Percentiles rank a stretch among this genome's conserved stretches.
phyloP scores from a whole-genome alignment of 2,888 invertebrate genomes.

The Disparrhopalites patrizii region DNA sequence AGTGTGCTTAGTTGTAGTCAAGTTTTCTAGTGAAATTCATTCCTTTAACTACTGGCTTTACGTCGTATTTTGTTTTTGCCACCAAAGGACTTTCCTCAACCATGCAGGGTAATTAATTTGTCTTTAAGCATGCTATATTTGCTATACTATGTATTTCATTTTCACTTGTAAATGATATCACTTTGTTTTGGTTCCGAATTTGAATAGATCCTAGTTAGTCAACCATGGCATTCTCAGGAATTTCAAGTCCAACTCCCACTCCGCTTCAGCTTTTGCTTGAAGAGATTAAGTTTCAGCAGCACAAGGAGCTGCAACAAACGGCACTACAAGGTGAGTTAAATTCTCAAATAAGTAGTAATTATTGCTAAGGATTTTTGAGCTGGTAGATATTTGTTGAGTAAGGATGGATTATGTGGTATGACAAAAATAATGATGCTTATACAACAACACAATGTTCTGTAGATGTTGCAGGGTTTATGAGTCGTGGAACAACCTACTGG shows the following conservation, averaged over 20 bases:
- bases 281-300: slow-evolving; percentile 87
- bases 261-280: slow-evolving; percentile 80
- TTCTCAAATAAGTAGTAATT: neutral
- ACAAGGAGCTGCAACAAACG: slow-evolving; percentile 57
- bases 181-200: neutral
- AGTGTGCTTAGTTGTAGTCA: too few relatives aligned
- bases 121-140: neutral
- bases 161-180: too few relatives aligned
- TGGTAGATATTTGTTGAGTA: neutral
- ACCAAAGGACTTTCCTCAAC: too few relatives aligned
- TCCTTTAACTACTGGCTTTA: too few relatives aligned
- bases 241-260: slow-evolving; percentile 55
- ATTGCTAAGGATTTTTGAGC: neutral
- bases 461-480: slow-evolving; percentile 73
- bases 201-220: neutral
- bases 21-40: too few relatives aligned
- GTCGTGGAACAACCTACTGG: slow-evolving; percentile 92
- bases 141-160: neutral
- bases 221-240: slow-evolving; percentile 23
- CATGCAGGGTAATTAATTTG: too few relatives aligned
- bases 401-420: neutral
- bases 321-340: slow-evolving; percentile 37
- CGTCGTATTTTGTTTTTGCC: too few relatives aligned
- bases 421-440: neutral
- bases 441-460: neutral